Evolutionary conservation across 2,797 vertebrate genomes (phyloP).

Genomic region (Scyliorhinus canicula): DNA sequence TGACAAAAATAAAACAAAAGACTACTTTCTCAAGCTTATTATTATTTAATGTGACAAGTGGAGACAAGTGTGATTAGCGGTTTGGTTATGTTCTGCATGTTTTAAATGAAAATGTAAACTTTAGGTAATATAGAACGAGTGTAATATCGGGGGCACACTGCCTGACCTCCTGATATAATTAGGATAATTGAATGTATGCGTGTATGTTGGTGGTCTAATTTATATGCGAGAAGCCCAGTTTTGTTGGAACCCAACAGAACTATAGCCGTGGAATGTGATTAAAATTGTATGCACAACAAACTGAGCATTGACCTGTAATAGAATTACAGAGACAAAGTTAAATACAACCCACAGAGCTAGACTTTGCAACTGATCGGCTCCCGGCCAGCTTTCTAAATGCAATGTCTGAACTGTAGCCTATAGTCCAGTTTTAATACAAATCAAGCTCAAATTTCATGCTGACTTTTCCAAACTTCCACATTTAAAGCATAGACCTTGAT

Average conservation of each 20-base stretch:
- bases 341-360: neutral
- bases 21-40: neutral
- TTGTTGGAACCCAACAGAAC: neutral
- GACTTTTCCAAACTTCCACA: neutral
- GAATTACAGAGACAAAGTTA: slow-evolving; percentile 9
- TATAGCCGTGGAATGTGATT: slow-evolving; percentile 24
- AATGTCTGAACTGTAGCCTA: neutral
- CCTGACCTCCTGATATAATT: neutral
- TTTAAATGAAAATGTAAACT: neutral
- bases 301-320: slow-evolving; percentile 8
- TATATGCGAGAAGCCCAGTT: slow-evolving; percentile 22
- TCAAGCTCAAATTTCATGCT: neutral
- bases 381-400: slow-evolving; percentile 4
- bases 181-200: neutral
- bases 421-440: neutral
- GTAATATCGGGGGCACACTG: neutral
- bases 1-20: neutral
- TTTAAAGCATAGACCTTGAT: neutral
- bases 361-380: neutral
- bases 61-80: neutral
- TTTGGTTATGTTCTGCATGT: neutral
- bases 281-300: slow-evolving; percentile 23
- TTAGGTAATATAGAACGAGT: neutral
- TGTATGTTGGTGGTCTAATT: neutral
- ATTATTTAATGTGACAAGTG: neutral